A percentile compares a stretch with the other conserved stretches of the same genome.
These are phyloP conservation scores for Eupithecia subfuscata DNA, from an alignment of 2,888 invertebrate species.

Conservation along the genomic window DNA sequence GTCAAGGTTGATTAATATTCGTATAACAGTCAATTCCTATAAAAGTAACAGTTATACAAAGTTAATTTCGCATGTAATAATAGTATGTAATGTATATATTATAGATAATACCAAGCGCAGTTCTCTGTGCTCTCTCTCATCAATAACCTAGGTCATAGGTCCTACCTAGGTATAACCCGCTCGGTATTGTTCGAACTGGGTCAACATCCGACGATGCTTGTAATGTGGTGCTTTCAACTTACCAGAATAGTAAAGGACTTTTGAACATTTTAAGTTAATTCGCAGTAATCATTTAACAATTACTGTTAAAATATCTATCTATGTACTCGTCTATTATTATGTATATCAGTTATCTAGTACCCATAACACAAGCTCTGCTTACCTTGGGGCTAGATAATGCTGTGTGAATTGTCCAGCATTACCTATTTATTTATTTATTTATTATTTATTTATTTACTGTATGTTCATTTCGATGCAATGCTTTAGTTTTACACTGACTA, in stretches of 20 bases:
- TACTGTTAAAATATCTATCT: no score
- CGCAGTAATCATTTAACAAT: neutral
- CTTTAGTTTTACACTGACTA: neutral
- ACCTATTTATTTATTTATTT: no score
- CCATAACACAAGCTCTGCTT: no score
- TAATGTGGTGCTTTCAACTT: neutral
- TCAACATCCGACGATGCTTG: no score
- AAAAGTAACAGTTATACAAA: no score
- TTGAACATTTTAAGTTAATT: neutral
- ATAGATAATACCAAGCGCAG: neutral
- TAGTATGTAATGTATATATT: neutral
- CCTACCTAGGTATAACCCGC: slow-evolving; percentile 8
- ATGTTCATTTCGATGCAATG: neutral
- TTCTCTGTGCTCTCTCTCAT: slow-evolving; percentile 19
- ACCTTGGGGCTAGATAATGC: no score
- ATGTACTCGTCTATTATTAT: no score
- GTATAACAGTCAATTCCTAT: neutral
- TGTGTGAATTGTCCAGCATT: no score
- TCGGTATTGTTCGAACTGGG: slow-evolving; percentile 27
- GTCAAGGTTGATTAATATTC: no score
- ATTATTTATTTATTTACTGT: no score
- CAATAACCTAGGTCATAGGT: slow-evolving; percentile 21
- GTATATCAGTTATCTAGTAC: no score
- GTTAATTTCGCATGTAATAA: neutral
- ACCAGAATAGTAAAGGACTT: neutral